Percentiles rank a stretch among this genome's conserved stretches.
These are phyloP conservation scores for Ophioninae sp. DNA, from an alignment of 2,888 invertebrate species.

Conservation along the genomic window DNA sequence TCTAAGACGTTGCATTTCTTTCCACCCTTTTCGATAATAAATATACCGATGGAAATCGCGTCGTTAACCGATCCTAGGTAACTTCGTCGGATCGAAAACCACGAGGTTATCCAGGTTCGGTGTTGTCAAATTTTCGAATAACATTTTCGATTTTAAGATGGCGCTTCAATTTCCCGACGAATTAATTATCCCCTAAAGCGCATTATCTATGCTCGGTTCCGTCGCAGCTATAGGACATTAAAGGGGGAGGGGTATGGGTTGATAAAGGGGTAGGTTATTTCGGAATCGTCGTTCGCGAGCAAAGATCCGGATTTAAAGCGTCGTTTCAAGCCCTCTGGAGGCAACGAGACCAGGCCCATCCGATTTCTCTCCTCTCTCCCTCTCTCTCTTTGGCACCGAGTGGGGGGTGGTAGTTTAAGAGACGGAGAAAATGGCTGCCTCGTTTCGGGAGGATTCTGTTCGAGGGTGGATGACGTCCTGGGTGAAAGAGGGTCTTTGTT, in stretches of 20 bases:
- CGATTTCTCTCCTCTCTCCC: conserved; percentile 29
- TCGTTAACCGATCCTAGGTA: neutral
- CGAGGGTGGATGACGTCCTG: conserved; percentile 45
- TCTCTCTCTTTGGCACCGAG: conserved; percentile 5
- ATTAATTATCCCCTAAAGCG: conserved; percentile 46
- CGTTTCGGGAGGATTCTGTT: conserved; percentile 58
- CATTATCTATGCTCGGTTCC: conserved; percentile 53
- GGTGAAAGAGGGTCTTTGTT: conserved; percentile 54
- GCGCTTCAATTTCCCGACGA: conserved; percentile 11
- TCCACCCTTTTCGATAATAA: neutral
- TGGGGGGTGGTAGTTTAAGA: conserved; percentile 75
- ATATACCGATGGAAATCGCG: neutral
- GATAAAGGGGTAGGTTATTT: conserved; percentile 52
- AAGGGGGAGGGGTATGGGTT: conserved; percentile 39
- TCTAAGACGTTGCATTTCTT: neutral
- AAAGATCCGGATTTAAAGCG: conserved; percentile 80
- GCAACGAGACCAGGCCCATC: conserved; percentile 65
- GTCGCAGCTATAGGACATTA: conserved; percentile 54
- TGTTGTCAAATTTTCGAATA: neutral
- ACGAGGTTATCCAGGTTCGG: neutral
- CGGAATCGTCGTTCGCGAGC: conserved; percentile 51
- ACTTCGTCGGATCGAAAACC: neutral
- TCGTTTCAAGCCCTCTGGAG: conserved; percentile 79
- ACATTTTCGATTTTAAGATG: neutral
- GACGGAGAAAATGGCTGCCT: conserved; percentile 79